Conservation (phyloP, 2,113 vertebrate genomes). For the Burhinus oedicnemus region DNA sequence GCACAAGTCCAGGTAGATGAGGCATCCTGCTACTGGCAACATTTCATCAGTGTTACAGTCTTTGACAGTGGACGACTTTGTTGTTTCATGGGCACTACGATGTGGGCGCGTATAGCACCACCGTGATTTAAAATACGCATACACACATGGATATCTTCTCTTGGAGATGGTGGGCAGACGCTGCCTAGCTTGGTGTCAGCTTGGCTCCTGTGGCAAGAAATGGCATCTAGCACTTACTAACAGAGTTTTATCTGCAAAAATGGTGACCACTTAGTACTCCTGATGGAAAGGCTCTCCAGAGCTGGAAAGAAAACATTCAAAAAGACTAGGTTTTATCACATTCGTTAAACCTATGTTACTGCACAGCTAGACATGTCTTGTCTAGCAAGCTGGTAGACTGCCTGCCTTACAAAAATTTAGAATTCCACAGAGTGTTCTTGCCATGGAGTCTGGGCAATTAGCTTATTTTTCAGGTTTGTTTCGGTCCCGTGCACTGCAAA, state of each 20-base stretch:
- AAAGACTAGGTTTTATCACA: neutral
- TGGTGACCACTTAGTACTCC: rapidly evolving
- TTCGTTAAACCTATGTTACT: rapidly evolving
- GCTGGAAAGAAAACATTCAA: neutral
- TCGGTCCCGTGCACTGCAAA: neutral
- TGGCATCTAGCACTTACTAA: rapidly evolving
- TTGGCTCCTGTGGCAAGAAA: neutral
- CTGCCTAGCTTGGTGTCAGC: neutral
- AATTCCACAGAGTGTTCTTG: neutral
- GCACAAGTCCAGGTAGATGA: no score
- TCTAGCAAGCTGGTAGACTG: no score
- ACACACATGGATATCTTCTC: rapidly evolving
- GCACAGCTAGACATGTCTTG: neutral
- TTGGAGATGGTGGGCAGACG: rapidly evolving
- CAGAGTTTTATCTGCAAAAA: neutral
- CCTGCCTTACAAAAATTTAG: neutral
- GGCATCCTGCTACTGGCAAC: no score
- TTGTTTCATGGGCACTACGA: no score
- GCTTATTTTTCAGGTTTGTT: neutral
- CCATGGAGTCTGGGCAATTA: rapidly evolving
- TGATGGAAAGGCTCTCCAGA: neutral
- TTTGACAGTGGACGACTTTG: no score
- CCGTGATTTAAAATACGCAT: no score
- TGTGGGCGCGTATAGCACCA: no score
- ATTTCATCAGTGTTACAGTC: no score